Conservation (phyloP, 2,113 vertebrate genomes). For the Grammomys dolichurus region DNA sequence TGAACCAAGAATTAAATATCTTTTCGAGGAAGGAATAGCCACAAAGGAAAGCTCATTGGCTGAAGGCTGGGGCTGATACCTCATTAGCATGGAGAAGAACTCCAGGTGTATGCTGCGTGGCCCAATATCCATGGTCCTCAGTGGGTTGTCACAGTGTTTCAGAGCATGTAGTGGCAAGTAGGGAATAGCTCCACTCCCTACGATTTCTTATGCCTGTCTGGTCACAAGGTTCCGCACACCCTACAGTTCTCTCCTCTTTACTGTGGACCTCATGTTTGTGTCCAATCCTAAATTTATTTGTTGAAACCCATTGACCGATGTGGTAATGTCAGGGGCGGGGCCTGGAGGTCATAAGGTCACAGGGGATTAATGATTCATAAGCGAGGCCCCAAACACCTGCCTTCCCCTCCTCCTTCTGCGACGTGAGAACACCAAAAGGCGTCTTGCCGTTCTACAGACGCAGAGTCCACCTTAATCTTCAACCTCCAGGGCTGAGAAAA, state of each 20-base stretch:
- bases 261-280: not conserved
- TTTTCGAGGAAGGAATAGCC: too few relatives aligned
- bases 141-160: too few relatives aligned
- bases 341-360: not conserved
- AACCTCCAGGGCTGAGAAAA: not conserved
- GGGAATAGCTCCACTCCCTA: too few relatives aligned
- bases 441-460: not conserved
- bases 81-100: too few relatives aligned
- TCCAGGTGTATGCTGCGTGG: too few relatives aligned
- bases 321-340: not conserved
- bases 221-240: too few relatives aligned
- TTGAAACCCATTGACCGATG: not conserved
- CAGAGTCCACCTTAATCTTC: not conserved
- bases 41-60: too few relatives aligned
- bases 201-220: too few relatives aligned
- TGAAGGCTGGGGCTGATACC: too few relatives aligned
- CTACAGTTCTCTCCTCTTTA: not conserved
- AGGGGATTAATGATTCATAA: not conserved
- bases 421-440: not conserved
- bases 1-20: too few relatives aligned
- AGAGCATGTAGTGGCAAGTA: too few relatives aligned
- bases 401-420: not conserved
- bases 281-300: not conserved
- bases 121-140: too few relatives aligned
- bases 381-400: not conserved